Conservation (phyloP, 2,888 invertebrate species). For the Epinotia brunnichana region DNA sequence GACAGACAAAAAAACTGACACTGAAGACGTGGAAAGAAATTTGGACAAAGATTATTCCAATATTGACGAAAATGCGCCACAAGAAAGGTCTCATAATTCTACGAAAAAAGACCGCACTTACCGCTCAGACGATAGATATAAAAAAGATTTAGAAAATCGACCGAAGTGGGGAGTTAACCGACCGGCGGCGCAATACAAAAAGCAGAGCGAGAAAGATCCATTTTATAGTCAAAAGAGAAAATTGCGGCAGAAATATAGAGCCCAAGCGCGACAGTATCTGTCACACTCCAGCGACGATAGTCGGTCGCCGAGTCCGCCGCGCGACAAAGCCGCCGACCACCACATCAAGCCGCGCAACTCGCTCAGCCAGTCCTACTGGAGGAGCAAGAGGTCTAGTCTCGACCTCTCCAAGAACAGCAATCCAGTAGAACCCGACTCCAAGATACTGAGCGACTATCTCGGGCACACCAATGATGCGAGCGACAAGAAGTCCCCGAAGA, state of each 20-base stretch:
- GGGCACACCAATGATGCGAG: conserved; percentile 72
- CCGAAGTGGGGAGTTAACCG: conserved; percentile 90
- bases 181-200: conserved; percentile 92
- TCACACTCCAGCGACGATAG: conserved; percentile 86
- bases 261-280: conserved; percentile 81
- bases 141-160: conserved; percentile 85
- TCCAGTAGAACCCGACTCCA: conserved; percentile 60
- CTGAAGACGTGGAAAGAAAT: conserved; percentile 67
- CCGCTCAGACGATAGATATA: conserved; percentile 80
- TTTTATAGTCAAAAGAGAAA: conserved; percentile 89
- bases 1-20: conserved; percentile 67
- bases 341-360: conserved; percentile 74
- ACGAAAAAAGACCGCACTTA: conserved; percentile 81
- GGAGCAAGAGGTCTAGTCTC: conserved; percentile 74
- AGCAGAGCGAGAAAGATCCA: conserved; percentile 95
- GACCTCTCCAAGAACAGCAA: conserved; percentile 72
- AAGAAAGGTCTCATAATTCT: conserved; percentile 75
- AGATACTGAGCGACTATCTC: conserved; percentile 71
- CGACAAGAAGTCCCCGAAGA: conserved; percentile 73
- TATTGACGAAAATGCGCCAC: conserved; percentile 79
- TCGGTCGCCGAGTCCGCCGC: conserved; percentile 82
- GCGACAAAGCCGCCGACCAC: conserved; percentile 65
- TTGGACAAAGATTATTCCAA: conserved; percentile 82
- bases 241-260: conserved; percentile 85
- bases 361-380: conserved; percentile 80